Evolutionary conservation across 2,888 invertebrate species (phyloP).

Genomic region (Fissipunctia ypsillon): DNA sequence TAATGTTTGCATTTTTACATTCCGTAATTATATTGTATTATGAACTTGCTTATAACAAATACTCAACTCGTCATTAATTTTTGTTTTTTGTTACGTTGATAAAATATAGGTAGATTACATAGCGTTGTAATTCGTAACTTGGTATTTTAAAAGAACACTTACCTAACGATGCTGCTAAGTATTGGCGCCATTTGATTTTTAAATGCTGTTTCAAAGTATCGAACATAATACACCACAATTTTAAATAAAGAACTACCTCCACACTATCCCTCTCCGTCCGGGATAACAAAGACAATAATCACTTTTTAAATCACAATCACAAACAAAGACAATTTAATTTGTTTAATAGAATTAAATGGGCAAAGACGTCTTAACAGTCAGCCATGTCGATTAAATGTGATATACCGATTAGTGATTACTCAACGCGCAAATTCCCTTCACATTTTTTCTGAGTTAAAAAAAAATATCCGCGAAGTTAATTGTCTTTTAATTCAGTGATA

Average conservation of each 20-base stretch:
- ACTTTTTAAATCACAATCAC: conserved; percentile 41
- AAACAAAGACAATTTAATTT: conserved; percentile 22
- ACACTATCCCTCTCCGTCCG: conserved; percentile 47
- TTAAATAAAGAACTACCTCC: conserved; percentile 44
- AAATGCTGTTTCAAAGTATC: conserved; percentile 76
- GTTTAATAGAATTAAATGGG: conserved; percentile 42
- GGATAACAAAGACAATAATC: conserved; percentile 38
- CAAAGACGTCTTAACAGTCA: conserved; percentile 74
- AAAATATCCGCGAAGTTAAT: conserved; percentile 63
- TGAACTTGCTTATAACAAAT: no score
- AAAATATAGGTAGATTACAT: no score
- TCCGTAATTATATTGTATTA: no score
- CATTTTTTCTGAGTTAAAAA: conserved; percentile 71
- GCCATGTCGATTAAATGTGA: conserved; percentile 77
- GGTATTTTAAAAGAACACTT: conserved; percentile 50
- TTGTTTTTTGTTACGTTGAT: no score
- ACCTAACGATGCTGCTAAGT: conserved; percentile 87
- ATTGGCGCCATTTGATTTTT: conserved; percentile 86
- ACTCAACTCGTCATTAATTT: no score
- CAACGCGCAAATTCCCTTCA: conserved; percentile 76
- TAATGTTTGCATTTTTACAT: no score
- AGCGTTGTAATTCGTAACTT: no score
- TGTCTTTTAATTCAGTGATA: conserved; percentile 62
- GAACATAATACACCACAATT: conserved; percentile 73
- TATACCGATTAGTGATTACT: conserved; percentile 53